Evolutionary conservation across 2,888 invertebrate genomes (phyloP), one percentile per base, ranked within the genome.

Genomic region (Himalopsyche kuldschensis): DNA sequence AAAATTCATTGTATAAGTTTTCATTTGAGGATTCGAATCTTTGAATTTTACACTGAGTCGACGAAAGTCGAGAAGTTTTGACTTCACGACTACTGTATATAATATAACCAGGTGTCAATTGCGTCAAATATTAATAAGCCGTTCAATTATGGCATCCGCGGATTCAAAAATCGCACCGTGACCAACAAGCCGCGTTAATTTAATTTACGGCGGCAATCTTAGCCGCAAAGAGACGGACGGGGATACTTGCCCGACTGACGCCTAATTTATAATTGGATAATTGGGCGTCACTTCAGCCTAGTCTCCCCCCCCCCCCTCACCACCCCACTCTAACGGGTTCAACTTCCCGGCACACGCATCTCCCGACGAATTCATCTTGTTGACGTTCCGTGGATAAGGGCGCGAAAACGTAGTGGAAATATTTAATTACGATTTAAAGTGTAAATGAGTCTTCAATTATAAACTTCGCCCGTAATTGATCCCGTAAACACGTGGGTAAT

Each of bases 121-220:
- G 4, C 3, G 4, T 69, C 27, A 69, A 27, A 27, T 27, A 69
- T 69, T 55, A 55, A 69, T 69, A 69, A 69, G 8, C 69, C 69
- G 30, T 69, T 69, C 27, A 27, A 27, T 69, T 69, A 69, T 11
- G 30, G 20, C 69, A 30, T 27, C 69, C 69, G 69, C 27, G 27
- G 30, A 11, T 69, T 30, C 30, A 30, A 3, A 69, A 76, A 20
- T 32, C 76, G 76, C 35, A 15, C n/a, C 11, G 20, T 76, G 76
- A 76, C 76, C 32, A 41, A 35, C 35, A 76, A 76, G 41, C 76
- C 76, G 76, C 76, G 76, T 35, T n/a, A 76, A 76, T 76, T 41
- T 76, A 76, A 76, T 76, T 76, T 76, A 41, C 32, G 32, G 76
- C 76, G 76, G 32, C 76, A 76, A 76, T 32, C 69, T 69, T 76